Evolutionary conservation across 1,140 invertebrate species (phyloP), one percentile per base, ranked within the genome.

Genomic region (Zaprionus ghesquierei): DNA sequence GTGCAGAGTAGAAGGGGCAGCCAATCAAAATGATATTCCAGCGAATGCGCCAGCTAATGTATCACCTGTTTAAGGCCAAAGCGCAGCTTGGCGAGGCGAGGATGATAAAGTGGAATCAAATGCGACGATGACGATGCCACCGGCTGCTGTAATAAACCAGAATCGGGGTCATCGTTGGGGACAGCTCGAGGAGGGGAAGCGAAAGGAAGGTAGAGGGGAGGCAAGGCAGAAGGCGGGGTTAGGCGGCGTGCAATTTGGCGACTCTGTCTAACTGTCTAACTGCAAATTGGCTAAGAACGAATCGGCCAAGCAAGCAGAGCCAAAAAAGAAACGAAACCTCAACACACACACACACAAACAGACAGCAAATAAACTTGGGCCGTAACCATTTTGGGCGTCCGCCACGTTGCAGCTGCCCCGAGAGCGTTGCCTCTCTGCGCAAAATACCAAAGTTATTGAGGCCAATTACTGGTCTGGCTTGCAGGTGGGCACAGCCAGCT

Each of bases 391-490:
- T 86, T 82, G 78, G 81, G 82, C 82, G 75, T 51, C 78, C 63
- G 59, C 33, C 65, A 55, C 55, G 41, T 55, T 55, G 64, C 60
- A 69, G 60, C 54, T 77, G 71, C 68, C 61, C 35, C 50, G 3
- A 20, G 15, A 20, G 25, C 10, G 20, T 44, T 38, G 27, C 58
- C 66, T 59, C 68, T 72, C 78, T 69, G 68, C 73, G 81, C n/a
- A 87, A 89, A 89, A 89, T 89, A 89, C 84, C 85, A 89, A 89
- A 89, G 84, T 89, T 89, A 89, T 89, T 89, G 80, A 78, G 85
- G 85, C 84, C 84, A 89, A 89, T 89, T 87, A 84, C 80, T 89
- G 70, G 85, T 89, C 80, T 89, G 75, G 84, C 84, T 89, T 77
- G 84, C 84, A 89, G 84, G 84, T 89, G 84, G 85, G 80, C 84